Percentiles rank a stretch among this genome's conserved stretches.
phyloP scores from a whole-genome alignment of 1,140 invertebrate species.

The Ganaspis sp. region DNA sequence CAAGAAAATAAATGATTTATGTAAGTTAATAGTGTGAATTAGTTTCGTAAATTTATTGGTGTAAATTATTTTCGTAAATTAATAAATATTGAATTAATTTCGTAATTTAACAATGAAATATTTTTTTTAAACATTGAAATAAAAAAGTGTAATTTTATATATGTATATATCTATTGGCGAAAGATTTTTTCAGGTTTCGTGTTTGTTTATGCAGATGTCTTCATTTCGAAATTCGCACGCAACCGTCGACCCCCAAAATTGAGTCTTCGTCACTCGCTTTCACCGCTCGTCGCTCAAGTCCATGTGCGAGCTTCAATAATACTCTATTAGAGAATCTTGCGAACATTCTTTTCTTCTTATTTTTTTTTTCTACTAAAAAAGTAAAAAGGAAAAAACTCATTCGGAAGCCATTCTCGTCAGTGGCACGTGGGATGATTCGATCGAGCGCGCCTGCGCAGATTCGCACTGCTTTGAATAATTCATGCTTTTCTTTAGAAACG shows the following conservation, averaged over 20 bases:
- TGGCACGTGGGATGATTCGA: constrained; percentile 19
- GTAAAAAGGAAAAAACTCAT: constrained; percentile 5
- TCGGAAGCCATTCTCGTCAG: constrained; percentile 4
- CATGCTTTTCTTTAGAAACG: not conserved
- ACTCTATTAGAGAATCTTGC: constrained; percentile 6
- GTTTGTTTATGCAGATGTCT: not conserved
- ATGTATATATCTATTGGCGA: too few species aligned
- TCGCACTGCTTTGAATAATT: not conserved
- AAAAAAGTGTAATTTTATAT: too few species aligned
- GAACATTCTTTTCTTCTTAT: not conserved
- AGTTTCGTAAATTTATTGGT: too few species aligned
- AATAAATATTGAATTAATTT: too few species aligned
- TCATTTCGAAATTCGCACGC: constrained; percentile 28
- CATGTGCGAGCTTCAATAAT: not conserved
- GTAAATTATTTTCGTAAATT: too few species aligned
- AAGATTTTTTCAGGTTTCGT: not conserved
- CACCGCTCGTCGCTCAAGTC: not conserved
- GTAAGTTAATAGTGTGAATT: too few species aligned
- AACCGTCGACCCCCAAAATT: constrained; percentile 13
- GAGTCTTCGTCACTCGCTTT: constrained; percentile 5
- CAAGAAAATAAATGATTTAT: too few species aligned
- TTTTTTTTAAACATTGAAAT: too few species aligned
- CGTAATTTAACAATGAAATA: too few species aligned
- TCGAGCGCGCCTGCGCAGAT: constrained; percentile 7
- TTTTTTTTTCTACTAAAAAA: not conserved